Evolutionary conservation across 2,888 invertebrate genomes (phyloP), one percentile per base, ranked within the genome.

Genomic region (Lysandra bellargus): DNA sequence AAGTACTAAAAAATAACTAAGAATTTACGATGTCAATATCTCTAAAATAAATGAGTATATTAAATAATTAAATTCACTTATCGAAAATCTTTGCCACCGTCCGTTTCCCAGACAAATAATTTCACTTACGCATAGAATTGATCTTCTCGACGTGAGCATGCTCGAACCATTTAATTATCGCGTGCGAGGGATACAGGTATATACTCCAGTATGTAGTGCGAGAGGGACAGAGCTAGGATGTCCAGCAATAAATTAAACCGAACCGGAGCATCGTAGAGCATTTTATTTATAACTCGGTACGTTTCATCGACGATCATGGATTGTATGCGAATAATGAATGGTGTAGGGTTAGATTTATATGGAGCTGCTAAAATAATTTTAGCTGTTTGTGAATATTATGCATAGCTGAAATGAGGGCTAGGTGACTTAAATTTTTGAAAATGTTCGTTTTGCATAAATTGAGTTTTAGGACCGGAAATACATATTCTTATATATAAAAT

Each of bases 231-330:
- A 33, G 69, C 33, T 69, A 69, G 69, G 69, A 69, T 69, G 69
- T 69, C 69, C 69, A 69, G 69, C 75, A 76, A 76, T 76, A 76
- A 76, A 76, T 76, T 76, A 76, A 53, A 44, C 53, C 75, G 33
- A 79, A 79, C 44, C 79, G 79, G 79, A 79, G 79, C 75, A 79
- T 79, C 60, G 57, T 37, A 78, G 84, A 64, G 85, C 85, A 88
- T 88, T 90, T 90, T 90, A 91, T 90, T 90, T 90, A 91, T 88
- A 88, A 89, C 87, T 89, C 84, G 88, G 86, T 86, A 81, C 86
- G 86, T 90, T 91, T 89, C 89, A 90, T 88, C 88, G 88, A 83
- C 88, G 84, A 86, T 87, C 87, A 88, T 86, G 87, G 86, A 88
- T 89, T 87, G 87, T 89, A 87, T 86, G 87, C 88, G 84, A 86